These are phyloP conservation scores for Meloe dianella DNA, from an alignment of 2,888 invertebrate species.

Conservation along the genomic window DNA sequence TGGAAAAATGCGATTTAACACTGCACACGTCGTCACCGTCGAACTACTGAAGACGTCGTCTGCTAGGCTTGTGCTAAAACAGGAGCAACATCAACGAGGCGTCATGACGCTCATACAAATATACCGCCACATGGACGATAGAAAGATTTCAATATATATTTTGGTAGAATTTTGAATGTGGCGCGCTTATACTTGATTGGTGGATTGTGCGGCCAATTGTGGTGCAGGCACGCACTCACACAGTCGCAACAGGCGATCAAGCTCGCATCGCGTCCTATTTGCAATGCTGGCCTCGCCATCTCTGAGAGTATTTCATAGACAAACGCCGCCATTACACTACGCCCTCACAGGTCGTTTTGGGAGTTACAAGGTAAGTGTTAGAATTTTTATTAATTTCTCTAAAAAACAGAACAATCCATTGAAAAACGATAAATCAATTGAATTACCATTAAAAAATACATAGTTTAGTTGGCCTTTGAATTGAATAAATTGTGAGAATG, in stretches of 20 bases:
- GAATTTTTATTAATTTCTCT: slow-evolving; percentile 27
- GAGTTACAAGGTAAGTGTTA: slow-evolving; percentile 59
- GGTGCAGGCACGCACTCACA: not conserved
- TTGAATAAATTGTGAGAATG: not conserved
- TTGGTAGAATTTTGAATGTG: slow-evolving; percentile 2
- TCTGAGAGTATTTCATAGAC: slow-evolving; percentile 55
- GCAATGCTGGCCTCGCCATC: slow-evolving; percentile 60
- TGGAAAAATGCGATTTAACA: slow-evolving; percentile 6
- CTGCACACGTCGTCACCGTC: slow-evolving; percentile 34
- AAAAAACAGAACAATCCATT: slow-evolving; percentile 23
- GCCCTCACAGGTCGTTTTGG: slow-evolving; percentile 66
- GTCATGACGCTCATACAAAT: slow-evolving; percentile 27
- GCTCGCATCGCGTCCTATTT: slow-evolving; percentile 22
- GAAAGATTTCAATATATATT: too few relatives aligned
- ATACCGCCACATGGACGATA: slow-evolving; percentile 4
- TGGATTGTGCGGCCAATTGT: not conserved
- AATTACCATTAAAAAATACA: not conserved
- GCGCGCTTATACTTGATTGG: not conserved
- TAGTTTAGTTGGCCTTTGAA: not conserved
- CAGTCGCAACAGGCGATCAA: not conserved
- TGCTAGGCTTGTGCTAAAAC: slow-evolving; percentile 43
- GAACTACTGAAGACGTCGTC: slow-evolving; percentile 42
- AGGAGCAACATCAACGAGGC: slow-evolving; percentile 43
- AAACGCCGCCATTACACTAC: slow-evolving; percentile 61
- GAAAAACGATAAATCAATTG: not conserved